Evolutionary conservation across 2,113 vertebrate genomes (phyloP).

Genomic region (Gavia stellata): DNA sequence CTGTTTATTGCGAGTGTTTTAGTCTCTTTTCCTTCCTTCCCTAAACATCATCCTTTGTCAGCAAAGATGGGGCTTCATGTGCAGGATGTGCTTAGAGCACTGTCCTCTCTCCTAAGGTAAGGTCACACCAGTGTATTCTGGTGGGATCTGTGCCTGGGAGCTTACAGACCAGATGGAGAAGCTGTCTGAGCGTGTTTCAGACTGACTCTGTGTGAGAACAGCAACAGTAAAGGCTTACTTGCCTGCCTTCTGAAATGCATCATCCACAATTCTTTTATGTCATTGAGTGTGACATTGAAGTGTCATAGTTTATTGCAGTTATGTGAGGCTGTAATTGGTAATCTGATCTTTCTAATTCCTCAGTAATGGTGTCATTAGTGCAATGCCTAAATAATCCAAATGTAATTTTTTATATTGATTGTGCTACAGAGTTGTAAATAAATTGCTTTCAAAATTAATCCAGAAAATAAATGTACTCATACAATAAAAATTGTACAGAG

Average conservation of each 20-base stretch:
- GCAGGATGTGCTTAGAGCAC: not conserved
- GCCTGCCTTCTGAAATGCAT: not conserved
- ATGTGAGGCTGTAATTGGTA: too few species aligned
- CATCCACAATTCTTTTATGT: not conserved
- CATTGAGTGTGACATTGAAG: too few species aligned
- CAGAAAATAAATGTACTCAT: not conserved
- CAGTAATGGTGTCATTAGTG: not conserved
- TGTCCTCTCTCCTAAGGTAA: not conserved
- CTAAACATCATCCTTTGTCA: not conserved
- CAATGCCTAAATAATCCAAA: not conserved
- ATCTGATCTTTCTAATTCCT: not conserved
- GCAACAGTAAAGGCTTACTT: not conserved
- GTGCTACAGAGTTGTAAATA: not conserved
- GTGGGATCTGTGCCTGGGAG: not conserved
- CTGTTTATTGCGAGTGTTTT: not conserved
- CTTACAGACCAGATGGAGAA: not conserved
- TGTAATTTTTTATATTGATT: not conserved
- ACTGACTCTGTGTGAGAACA: rapidly evolving
- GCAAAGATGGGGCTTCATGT: not conserved
- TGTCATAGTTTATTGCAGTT: not conserved
- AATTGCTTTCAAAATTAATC: not conserved
- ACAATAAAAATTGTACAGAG: not conserved
- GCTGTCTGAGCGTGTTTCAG: not conserved
- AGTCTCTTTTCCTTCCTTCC: not conserved
- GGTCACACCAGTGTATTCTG: not conserved